Evolutionary conservation across 2,888 invertebrate genomes (phyloP).

Genomic region (Agrypnus murinus): DNA sequence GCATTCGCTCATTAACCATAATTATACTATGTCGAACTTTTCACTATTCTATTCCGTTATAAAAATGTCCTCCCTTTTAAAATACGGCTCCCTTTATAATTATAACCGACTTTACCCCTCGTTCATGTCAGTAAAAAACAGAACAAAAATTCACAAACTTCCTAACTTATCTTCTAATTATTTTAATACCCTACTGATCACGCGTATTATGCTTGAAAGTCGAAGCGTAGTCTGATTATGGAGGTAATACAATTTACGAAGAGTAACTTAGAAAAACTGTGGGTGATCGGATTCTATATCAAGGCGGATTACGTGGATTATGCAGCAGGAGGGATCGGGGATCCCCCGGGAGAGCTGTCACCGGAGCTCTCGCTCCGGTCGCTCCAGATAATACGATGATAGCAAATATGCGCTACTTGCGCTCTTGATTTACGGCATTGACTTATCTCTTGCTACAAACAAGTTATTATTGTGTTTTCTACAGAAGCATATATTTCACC

Average conservation of each 20-base stretch:
- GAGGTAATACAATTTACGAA: constrained; percentile 48
- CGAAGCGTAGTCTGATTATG: constrained; percentile 31
- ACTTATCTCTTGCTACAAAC: constrained; percentile 44
- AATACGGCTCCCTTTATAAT: constrained; percentile 30
- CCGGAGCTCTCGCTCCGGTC: constrained; percentile 45
- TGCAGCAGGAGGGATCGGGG: constrained; percentile 45
- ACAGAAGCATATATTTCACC: constrained; percentile 35
- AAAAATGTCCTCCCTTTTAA: constrained; percentile 41
- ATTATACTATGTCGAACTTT: constrained; percentile 58
- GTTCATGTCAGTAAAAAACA: constrained; percentile 24
- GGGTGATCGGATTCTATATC: constrained; percentile 54
- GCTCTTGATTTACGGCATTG: constrained; percentile 44
- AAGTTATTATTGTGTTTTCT: constrained; percentile 42
- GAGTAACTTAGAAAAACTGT: constrained; percentile 50
- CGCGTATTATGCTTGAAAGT: constrained; percentile 37
- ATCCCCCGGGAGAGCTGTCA: constrained; percentile 53
- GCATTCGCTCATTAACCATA: constrained; percentile 65
- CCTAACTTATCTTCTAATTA: constrained; percentile 39
- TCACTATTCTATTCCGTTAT: constrained; percentile 28
- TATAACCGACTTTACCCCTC: constrained; percentile 25
- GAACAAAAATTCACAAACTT: constrained; percentile 32
- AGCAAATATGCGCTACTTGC: constrained; percentile 47
- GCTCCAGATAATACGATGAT: constrained; percentile 47
- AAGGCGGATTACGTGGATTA: constrained; percentile 56
- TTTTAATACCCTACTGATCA: constrained; percentile 45